Evolutionary conservation across 2,888 invertebrate genomes (phyloP).

Genomic region (Digitonthophagus gazella): DNA sequence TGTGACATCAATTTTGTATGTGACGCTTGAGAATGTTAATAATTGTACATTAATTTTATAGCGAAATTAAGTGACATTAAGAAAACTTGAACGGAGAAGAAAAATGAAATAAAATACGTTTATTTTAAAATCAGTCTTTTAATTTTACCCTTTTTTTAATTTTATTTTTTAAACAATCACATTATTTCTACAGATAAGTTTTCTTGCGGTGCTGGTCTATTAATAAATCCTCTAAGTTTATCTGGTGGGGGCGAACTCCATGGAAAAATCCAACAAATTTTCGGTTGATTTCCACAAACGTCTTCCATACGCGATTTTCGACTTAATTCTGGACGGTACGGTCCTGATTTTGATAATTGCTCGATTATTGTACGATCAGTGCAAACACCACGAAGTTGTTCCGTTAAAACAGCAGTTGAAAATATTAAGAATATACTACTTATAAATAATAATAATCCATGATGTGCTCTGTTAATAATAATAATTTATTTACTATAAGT

Average conservation of each 20-base stretch:
- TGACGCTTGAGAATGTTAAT: slow-evolving; percentile 11
- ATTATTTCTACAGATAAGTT: neutral
- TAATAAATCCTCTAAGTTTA: neutral
- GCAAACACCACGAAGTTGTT: neutral
- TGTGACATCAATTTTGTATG: slow-evolving; percentile 2
- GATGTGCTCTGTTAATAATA: neutral
- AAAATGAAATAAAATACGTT: neutral
- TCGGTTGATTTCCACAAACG: slow-evolving; percentile 1
- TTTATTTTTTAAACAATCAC: neutral
- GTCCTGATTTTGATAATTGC: neutral
- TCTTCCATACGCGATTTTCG: neutral
- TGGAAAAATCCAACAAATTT: slow-evolving; percentile 6
- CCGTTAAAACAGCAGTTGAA: slow-evolving; percentile 4
- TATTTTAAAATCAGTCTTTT: slow-evolving; percentile 21
- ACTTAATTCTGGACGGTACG: neutral
- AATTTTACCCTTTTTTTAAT: slow-evolving; percentile 11
- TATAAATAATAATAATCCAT: slow-evolving; percentile 1
- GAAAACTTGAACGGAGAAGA: slow-evolving; percentile 16
- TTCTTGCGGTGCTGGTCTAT: neutral
- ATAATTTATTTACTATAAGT: neutral
- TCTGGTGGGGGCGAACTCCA: neutral
- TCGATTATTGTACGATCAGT: slow-evolving; percentile 1
- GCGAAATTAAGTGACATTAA: slow-evolving; percentile 24
- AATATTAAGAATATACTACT: slow-evolving; percentile 3
- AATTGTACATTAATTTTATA: slow-evolving; percentile 28